Conservation (phyloP, 2,113 vertebrate species). For the Patagioenas fasciata region DNA sequence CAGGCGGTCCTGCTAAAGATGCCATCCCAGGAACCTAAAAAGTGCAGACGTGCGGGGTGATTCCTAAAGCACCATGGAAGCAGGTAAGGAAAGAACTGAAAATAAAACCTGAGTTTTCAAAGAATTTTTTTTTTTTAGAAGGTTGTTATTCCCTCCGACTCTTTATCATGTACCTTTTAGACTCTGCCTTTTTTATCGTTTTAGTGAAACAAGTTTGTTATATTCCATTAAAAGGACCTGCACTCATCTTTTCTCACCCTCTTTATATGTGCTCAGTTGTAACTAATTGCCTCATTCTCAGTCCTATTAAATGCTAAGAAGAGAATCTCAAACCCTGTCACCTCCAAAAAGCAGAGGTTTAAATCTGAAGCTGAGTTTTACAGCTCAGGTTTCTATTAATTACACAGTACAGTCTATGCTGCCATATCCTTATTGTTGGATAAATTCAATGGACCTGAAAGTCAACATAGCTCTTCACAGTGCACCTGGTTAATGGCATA, state of each 20-base stretch:
- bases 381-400: neutral
- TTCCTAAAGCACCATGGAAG: neutral
- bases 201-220: neutral
- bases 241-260: neutral
- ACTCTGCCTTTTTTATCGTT: neutral
- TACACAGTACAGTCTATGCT: rapidly evolving
- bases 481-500: neutral
- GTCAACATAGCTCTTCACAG: neutral
- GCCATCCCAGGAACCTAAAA: neutral
- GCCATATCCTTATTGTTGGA: neutral
- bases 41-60: neutral
- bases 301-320: neutral
- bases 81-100: neutral
- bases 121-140: neutral
- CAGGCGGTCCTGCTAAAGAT: neutral
- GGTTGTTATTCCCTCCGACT: neutral
- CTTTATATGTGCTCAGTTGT: neutral
- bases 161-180: neutral
- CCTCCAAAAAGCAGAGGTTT: neutral
- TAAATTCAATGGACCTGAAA: neutral
- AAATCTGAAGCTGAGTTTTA: neutral
- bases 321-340: neutral
- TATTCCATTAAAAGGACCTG: neutral
- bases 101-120: neutral
- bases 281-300: neutral